A percentile compares a stretch with the other conserved stretches of the same genome.
Conservation (phyloP, 2,113 vertebrate species). For the Hippocampus comes region DNA sequence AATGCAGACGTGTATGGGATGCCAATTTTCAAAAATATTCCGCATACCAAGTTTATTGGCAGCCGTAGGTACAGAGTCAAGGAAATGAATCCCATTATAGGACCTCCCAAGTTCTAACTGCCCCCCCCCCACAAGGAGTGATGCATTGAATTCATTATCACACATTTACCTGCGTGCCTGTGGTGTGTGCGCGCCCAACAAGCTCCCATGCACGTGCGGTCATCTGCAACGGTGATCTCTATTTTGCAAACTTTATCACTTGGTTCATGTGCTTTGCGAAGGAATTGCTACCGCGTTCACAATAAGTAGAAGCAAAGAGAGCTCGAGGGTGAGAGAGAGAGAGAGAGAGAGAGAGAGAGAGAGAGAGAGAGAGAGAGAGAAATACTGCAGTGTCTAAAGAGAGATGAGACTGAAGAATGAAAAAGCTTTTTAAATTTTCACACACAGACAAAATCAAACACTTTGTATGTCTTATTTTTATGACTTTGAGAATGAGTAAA, state of each 20-base stretch:
- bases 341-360: no score
- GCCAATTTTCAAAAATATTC: conserved; percentile 48
- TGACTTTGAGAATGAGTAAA: neutral
- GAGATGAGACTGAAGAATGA: conserved; percentile 44
- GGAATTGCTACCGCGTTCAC: neutral
- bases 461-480: conserved; percentile 11
- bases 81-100: conserved; percentile 75
- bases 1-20: conserved; percentile 15
- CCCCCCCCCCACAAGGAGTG: conserved; percentile 69
- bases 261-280: conserved; percentile 11
- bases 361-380: conserved; percentile 41
- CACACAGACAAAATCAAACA: conserved; percentile 46
- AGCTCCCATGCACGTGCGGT: conserved; percentile 22
- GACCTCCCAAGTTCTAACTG: conserved; percentile 60
- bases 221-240: conserved; percentile 17
- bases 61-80: conserved; percentile 64
- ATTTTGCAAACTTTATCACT: conserved; percentile 61
- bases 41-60: conserved; percentile 77
- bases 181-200: neutral
- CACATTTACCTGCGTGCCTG: conserved; percentile 37
- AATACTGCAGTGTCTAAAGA: conserved; percentile 74
- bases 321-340: conserved; percentile 42
- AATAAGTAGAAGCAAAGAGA: conserved; percentile 32
- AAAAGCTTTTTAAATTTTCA: conserved; percentile 66
- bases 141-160: conserved; percentile 77